Evolutionary conservation across 1,140 invertebrate species (phyloP).

Genomic region (Mamestra configurata): DNA sequence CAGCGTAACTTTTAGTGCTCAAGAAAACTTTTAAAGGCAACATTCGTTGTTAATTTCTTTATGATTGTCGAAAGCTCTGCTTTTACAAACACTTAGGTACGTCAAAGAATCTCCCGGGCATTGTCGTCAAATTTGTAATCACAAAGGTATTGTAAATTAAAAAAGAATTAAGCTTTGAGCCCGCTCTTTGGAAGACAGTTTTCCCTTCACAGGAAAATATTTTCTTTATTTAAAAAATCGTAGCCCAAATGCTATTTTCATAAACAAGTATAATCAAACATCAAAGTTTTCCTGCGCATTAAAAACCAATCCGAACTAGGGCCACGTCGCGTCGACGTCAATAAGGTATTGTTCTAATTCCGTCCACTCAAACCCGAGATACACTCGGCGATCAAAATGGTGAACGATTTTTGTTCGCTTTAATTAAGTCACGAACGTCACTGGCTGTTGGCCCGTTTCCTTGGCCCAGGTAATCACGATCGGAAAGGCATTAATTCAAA

Average conservation of each 20-base stretch:
- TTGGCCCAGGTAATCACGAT: constrained; percentile 77
- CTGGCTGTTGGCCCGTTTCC: constrained; percentile 64
- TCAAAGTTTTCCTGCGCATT: constrained; percentile 10
- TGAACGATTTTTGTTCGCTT: constrained; percentile 63
- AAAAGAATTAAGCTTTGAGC: no score
- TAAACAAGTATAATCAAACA: constrained; percentile 2
- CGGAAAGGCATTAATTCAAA: constrained; percentile 76
- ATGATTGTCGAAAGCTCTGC: no score
- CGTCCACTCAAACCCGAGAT: constrained; percentile 45
- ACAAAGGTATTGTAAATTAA: no score
- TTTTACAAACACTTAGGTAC: no score
- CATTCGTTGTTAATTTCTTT: no score
- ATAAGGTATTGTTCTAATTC: constrained; percentile 40
- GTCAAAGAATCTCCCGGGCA: no score
- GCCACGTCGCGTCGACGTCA: constrained; percentile 8
- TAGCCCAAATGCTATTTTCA: neutral
- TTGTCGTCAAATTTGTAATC: no score
- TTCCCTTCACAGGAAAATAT: neutral
- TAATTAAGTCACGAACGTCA: constrained; percentile 79
- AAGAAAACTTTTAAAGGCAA: neutral
- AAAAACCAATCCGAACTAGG: constrained; percentile 31
- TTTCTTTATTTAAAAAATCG: neutral
- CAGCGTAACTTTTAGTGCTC: neutral
- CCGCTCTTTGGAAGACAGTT: neutral
- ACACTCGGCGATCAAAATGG: constrained; percentile 61